Percentiles rank a stretch among this genome's conserved stretches.
Conservation (phyloP, 1,140 invertebrate genomes). For the Maconellicoccus hirsutus region DNA sequence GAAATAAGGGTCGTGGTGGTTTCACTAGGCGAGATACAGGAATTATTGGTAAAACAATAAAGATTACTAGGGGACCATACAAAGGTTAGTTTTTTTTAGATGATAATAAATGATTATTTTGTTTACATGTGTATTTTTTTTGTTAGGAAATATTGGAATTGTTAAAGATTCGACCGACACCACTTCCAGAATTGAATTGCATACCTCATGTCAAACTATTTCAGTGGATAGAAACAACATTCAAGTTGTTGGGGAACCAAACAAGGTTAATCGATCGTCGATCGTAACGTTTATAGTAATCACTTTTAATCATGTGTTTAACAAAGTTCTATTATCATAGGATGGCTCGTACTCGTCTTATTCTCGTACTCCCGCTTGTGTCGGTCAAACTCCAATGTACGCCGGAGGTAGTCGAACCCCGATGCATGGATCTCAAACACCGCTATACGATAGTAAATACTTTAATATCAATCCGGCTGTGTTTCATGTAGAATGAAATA, state of each 20-base stretch:
- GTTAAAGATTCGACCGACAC: conserved; percentile 89
- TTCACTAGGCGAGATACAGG: conserved; percentile 69
- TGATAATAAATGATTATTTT: not conserved
- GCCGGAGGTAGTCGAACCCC: conserved; percentile 66
- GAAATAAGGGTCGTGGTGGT: conserved; percentile 51
- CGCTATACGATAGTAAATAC: conserved; percentile 60
- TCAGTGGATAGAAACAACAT: conserved; percentile 90
- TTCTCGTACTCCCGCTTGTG: conserved; percentile 63
- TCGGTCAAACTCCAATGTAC: conserved; percentile 77
- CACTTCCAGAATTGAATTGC: conserved; percentile 92
- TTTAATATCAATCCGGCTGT: too few relatives aligned
- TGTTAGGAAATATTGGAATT: conserved; percentile 58
- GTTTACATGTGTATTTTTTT: too few relatives aligned
- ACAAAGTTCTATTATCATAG: conserved; percentile 32
- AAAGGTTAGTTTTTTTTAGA: conserved; percentile 50
- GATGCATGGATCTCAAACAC: conserved; percentile 81
- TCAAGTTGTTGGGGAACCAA: conserved; percentile 57
- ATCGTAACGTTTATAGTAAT: too few relatives aligned
- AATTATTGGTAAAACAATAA: conserved; percentile 92
- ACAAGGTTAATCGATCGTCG: conserved; percentile 35
- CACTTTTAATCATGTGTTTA: too few relatives aligned
- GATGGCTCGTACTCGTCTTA: conserved; percentile 63
- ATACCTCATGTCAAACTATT: conserved; percentile 93
- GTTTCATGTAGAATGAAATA: too few relatives aligned
- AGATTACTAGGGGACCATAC: conserved; percentile 93